Base-by-base conservation (phyloP, 2,113 vertebrate genomes). In the Madoqua kirkii region DNA sequence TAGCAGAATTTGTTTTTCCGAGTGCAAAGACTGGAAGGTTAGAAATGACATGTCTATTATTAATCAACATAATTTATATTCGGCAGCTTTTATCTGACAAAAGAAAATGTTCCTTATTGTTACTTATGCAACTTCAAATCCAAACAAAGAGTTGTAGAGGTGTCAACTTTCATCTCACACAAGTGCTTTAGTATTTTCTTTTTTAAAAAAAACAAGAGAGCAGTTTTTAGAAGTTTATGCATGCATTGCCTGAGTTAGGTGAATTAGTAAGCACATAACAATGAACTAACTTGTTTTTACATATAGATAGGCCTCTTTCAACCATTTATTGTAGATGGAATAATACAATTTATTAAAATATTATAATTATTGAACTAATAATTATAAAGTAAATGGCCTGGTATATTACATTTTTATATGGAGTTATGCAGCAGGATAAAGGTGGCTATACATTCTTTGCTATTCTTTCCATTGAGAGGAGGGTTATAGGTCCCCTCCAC, bases 1-100 rank as follows among this genome's bases (percentile, higher is more conserved):
- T 52, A 89, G 45, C 5, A 79, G 78, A 98, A 97, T 98, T 97
- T 94, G 74, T 97, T 98, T 98, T 97, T 83, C 76, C 85, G 89
- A 31, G 27, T 89, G 84, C 74, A 57, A 95, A 98, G 74, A 52
- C 87, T 87, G 95, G 94, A 97, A 92, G n/a, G 85, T 64, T 84
- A 97, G 76, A 97, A 97, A 92, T 92, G 57, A 93, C 95, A 92
- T 95, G 33, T 85, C 67, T 2, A 3, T 95, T 93, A 91, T 86
- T 71, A 98, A 76, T 86, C 92, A 83, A 95, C 21, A 52, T 81
- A 36, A 79, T 85, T 97, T 74, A 95, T 57, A 89, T 60, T 97
- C 40, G 23, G 33, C 14, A 89, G 31, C 13, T 97, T 97, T 98
- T 84, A 86, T 33, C 25, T 95, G 87, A 54, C 25, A 95, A 88